Evolutionary conservation across 2,113 vertebrate species (phyloP).

Genomic region (Chionodraco myersi): DNA sequence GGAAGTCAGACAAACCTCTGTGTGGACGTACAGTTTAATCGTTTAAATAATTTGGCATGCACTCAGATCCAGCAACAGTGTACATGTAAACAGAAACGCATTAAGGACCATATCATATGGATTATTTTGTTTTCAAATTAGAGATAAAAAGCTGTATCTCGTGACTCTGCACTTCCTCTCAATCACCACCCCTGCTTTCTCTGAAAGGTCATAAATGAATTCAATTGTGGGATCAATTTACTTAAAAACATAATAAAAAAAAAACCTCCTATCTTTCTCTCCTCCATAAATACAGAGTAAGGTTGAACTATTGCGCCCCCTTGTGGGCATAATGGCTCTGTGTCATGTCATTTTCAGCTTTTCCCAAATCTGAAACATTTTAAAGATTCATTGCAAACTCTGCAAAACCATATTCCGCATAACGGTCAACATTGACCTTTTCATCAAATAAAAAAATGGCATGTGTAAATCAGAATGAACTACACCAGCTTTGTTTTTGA

Average conservation of each 20-base stretch:
- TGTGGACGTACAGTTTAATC: slow-evolving; percentile 20
- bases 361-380: background rate
- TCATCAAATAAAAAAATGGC: slow-evolving; percentile 3
- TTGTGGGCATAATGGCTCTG: slow-evolving; percentile 41
- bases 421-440: no score
- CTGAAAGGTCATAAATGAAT: background rate
- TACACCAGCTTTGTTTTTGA: background rate
- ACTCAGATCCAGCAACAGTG: background rate
- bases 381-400: background rate
- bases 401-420: no score
- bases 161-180: background rate
- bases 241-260: slow-evolving; percentile 1
- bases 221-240: background rate
- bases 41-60: background rate
- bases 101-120: background rate
- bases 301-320: slow-evolving; percentile 52
- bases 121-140: background rate
- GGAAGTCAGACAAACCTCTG: background rate
- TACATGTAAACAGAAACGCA: slow-evolving; percentile 8
- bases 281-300: background rate
- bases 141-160: background rate
- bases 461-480: background rate
- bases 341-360: slow-evolving; percentile 8
- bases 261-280: background rate
- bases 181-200: background rate